These are phyloP conservation scores for Tympanuchus pallidicinctus DNA, from an alignment of 2,113 vertebrate species.

Conservation along the genomic window DNA sequence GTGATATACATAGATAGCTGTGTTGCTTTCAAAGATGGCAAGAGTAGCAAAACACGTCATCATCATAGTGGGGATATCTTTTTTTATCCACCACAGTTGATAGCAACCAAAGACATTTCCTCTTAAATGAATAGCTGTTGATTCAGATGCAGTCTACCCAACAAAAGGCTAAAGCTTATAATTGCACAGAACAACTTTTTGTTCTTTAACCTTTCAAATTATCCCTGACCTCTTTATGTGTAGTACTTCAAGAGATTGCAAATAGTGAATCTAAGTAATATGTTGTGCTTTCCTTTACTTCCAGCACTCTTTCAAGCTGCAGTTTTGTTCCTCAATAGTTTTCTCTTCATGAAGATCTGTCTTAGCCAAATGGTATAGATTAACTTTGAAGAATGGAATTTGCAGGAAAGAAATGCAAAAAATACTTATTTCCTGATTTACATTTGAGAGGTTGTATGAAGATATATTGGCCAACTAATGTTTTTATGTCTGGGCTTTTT, in stretches of 20 bases:
- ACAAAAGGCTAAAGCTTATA: background rate
- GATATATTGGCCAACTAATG: background rate
- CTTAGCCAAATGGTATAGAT: background rate
- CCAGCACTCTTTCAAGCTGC: background rate
- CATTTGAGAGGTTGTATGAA: background rate
- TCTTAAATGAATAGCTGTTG: background rate
- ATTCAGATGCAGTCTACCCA: background rate
- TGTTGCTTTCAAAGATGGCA: background rate
- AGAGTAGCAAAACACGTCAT: background rate
- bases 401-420: background rate
- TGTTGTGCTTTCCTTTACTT: background rate
- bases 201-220: background rate
- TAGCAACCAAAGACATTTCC: background rate
- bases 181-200: background rate
- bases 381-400: background rate
- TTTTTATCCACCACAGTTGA: background rate
- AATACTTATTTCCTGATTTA: background rate
- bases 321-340: background rate
- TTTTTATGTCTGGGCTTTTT: background rate
- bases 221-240: background rate
- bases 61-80: background rate
- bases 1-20: background rate
- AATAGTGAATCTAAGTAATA: background rate
- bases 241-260: background rate
- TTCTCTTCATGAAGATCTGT: background rate